A percentile compares a stretch with the other conserved stretches of the same genome.
Conservation (phyloP, 2,888 invertebrate species). For the Ormyrus nitidulus region DNA sequence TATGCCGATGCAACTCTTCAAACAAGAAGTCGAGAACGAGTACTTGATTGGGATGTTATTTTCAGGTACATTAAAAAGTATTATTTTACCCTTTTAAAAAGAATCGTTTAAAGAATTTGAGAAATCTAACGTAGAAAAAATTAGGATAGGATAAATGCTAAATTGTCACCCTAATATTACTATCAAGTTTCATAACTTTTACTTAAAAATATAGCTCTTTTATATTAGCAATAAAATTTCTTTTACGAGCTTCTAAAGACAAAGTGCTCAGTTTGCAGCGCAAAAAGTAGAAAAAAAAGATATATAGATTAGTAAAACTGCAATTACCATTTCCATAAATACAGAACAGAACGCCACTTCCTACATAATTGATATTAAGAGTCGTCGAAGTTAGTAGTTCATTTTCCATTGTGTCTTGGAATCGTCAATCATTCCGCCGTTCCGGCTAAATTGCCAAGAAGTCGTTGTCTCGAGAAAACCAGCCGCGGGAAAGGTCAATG, state of each 20-base stretch:
- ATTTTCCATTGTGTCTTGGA: conserved; percentile 11
- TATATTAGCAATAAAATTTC: no score
- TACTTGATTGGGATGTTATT: conserved; percentile 85
- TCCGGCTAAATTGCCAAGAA: conserved; percentile 32
- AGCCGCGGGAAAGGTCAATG: conserved; percentile 48
- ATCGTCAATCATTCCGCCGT: conserved; percentile 38
- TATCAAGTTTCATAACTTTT: no score
- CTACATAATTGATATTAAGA: conserved; percentile 10
- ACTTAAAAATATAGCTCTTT: no score
- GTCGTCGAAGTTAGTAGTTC: neutral
- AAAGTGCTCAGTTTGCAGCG: no score
- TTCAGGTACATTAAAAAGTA: conserved; percentile 80
- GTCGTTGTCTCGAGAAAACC: conserved; percentile 39
- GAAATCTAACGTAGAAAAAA: no score
- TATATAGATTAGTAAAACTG: conserved; percentile 13
- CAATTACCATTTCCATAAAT: conserved; percentile 18
- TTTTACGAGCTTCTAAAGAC: no score
- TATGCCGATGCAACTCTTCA: conserved; percentile 77
- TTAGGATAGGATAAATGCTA: no score
- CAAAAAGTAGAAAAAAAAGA: conserved; percentile 9
- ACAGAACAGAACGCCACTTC: conserved; percentile 6
- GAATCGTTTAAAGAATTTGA: no score
- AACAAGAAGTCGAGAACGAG: conserved; percentile 76
- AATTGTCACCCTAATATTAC: no score
- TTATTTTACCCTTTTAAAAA: no score